Conservation (phyloP, 2,113 vertebrate genomes). For the Crocuta crocuta region DNA sequence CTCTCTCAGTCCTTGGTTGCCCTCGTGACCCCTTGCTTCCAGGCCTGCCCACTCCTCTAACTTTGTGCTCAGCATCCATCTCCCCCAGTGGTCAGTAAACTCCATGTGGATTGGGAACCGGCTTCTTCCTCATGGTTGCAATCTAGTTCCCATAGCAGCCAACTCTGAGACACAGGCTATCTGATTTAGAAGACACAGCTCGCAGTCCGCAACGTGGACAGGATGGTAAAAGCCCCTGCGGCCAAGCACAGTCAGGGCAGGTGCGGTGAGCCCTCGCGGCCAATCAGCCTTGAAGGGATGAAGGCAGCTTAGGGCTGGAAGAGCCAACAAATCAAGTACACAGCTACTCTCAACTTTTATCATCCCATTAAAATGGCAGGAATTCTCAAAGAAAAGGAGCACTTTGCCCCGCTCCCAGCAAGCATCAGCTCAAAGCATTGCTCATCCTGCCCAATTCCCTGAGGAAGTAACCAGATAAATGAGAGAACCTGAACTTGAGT, state of each 20-base stretch:
- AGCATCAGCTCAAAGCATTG: background rate
- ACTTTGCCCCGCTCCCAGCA: background rate
- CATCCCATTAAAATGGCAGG: background rate
- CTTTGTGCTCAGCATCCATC: background rate
- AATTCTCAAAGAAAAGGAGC: background rate
- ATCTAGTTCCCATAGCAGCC: no score
- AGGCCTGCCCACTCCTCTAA: background rate
- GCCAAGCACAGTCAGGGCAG: background rate
- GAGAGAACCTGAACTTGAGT: background rate
- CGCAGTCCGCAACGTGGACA: accelerated
- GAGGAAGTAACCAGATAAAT: background rate
- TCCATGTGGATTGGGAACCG: background rate
- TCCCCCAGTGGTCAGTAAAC: background rate
- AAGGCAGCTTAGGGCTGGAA: background rate
- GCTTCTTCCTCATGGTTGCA: background rate
- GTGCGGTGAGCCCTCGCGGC: accelerated
- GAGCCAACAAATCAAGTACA: background rate
- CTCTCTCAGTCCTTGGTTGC: background rate
- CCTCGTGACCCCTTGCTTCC: no score
- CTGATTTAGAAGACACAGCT: background rate
- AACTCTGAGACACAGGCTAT: accelerated
- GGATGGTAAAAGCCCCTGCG: background rate
- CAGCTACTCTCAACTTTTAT: background rate
- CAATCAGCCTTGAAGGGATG: background rate
- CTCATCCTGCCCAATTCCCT: background rate